Conservation (phyloP, 2,113 vertebrate genomes). For the Notarius lentiginosus region DNA sequence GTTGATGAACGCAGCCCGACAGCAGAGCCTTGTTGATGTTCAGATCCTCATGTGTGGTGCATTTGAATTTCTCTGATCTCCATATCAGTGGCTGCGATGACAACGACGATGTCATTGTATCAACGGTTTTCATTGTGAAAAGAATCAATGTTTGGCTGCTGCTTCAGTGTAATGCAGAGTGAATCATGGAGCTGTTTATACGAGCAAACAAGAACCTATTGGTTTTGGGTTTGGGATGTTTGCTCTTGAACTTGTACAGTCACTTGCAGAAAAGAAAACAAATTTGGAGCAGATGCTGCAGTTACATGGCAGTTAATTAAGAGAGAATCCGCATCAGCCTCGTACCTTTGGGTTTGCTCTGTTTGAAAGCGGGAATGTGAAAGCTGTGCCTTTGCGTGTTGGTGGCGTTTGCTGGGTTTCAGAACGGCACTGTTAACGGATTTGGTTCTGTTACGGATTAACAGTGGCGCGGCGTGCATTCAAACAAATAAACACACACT, state of each 20-base stretch:
- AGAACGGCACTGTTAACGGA: not conserved
- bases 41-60: not conserved
- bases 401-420: not conserved
- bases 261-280: not conserved
- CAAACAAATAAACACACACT: not conserved
- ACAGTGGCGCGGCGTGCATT: too few relatives aligned
- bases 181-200: slow-evolving; percentile 19
- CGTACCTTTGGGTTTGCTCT: not conserved
- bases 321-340: not conserved
- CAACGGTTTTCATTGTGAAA: not conserved
- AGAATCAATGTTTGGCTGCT: slow-evolving; percentile 13
- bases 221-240: not conserved
- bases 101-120: not conserved
- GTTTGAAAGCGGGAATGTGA: not conserved
- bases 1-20: not conserved
- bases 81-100: not conserved
- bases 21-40: not conserved
- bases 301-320: not conserved
- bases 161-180: not conserved
- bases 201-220: not conserved
- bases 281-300: slow-evolving; percentile 10
- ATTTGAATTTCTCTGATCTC: not conserved
- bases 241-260: not conserved
- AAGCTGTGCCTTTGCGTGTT: not conserved
- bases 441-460: not conserved